Evolutionary conservation across 2,113 vertebrate species (phyloP).

Genomic region (Phyllostomus discolor): DNA sequence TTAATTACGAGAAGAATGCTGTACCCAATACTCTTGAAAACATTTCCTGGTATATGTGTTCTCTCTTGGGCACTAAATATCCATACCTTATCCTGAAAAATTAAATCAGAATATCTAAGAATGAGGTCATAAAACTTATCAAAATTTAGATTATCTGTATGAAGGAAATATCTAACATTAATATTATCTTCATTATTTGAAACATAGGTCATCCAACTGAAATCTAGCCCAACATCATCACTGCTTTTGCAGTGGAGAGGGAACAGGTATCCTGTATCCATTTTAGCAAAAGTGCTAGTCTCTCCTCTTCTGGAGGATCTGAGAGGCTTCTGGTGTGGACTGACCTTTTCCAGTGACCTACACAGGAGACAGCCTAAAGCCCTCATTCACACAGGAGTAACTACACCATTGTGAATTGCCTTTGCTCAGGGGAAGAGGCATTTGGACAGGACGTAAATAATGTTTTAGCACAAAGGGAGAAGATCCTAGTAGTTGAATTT

Average conservation of each 20-base stretch:
- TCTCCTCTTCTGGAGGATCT: not conserved
- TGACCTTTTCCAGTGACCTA: not conserved
- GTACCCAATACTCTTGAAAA: not conserved
- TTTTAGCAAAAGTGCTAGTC: not conserved
- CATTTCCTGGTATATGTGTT: not conserved
- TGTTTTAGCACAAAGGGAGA: not conserved
- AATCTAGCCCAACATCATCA: not conserved
- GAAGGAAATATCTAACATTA: not conserved
- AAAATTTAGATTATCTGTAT: not conserved
- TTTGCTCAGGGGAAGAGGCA: not conserved
- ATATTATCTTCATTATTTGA: not conserved
- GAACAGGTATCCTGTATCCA: not conserved
- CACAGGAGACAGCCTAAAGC: not conserved
- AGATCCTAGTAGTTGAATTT: not conserved
- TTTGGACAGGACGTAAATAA: not conserved
- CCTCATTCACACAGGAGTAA: not conserved
- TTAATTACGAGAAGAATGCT: not conserved
- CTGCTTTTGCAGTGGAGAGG: not conserved
- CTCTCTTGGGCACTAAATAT: not conserved
- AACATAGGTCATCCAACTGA: not conserved
- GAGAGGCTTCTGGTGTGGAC: not conserved
- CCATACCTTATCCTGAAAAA: not conserved
- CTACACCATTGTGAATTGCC: not conserved
- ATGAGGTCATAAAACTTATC: not conserved
- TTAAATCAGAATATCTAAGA: not conserved